Evolutionary conservation across 2,888 invertebrate species (phyloP), one percentile per base, ranked within the genome.

Genomic region (Rhingia rostrata): DNA sequence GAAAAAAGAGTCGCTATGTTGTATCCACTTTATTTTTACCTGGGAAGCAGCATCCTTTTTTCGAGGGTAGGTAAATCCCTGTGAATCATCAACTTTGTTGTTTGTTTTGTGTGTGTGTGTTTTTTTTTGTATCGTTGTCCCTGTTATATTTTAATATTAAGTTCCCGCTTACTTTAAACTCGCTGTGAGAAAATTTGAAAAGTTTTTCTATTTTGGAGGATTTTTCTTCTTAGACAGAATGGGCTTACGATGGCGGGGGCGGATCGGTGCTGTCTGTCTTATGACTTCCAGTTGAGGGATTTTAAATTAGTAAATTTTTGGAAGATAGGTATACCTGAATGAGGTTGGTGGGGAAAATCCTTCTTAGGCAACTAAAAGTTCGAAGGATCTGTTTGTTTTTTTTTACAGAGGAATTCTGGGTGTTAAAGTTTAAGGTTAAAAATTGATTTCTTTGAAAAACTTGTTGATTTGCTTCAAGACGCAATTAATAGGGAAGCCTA

Each of bases 101-200:
- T 75, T 81, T 67, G 60, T 61, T 73, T 78, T 43, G n/a, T 22
- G 63, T n/a, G 33, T 67, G 30, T 33, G 30, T 49, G 58, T 67
- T 70, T 58, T 37, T 30, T 10, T 35, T n/a, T 12, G n/a, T 30
- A 12, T 60, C 41, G 49, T 6, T 39, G 39, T 41, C 53, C 32
- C 58, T 61, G 54, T 81, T 70, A 69, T 81, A 70, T 81, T 75
- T 81, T 75, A 75, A 75, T 75, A 75, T 75, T 64, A 81, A 81
- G 64, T 75, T 81, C 58, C 45, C 81, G 81, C 56, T 81, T 81
- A 81, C 70, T 70, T 81, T 81, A 70, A 81, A 81, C 75, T 81
- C 75, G 43, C 64, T 63, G 75, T 58, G 75, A 64, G 81, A 75
- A 81, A 81, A 81, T 81, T 81, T 81, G 81, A 81, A 81, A 81